Evolutionary conservation across 2,888 invertebrate species (phyloP), one percentile per base, ranked within the genome.

Genomic region (Cistogaster globosa): DNA sequence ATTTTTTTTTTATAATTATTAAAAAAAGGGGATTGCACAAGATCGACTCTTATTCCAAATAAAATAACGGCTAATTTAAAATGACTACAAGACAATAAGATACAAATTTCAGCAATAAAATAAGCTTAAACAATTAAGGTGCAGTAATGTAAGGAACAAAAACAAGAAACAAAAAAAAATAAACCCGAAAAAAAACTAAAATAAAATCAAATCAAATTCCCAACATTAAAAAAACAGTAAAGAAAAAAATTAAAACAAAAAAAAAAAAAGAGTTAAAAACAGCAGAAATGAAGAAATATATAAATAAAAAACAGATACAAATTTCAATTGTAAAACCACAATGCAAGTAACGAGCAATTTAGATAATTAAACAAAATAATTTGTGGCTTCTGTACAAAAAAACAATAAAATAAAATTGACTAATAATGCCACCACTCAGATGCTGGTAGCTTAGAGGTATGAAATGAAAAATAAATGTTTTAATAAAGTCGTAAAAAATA

Each of bases 281-380:
- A 51, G 42, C 18, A 14, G 48, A 58, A 74, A 67, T 58, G 60
- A 32, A 72, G 55, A 67, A 67, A 60, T 18, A 67, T 51, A 55
- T 67, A 85, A 74, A 55, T 14, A 81, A 78, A 68, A 82, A 82
- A 82, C 85, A 82, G 69, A 69, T 71, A 85, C 85, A 85, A 85
- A 85, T 85, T 85, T 78, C 82, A 82, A 85, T 82, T 85, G 85
- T 85, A 85, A 85, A 82, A 78, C 85, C 85, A 74, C 81, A 71
- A 79, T 62, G 48, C 72, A 74, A 72, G 74, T 71, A 74, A 78
- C 69, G 74, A 78, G 68, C 65, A 82, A 74, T 82, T 78, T 78
- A 78, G 85, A 75, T 85, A 85, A 85, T 85, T 85, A 82, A 85
- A 85, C 74, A 82, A 78, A 82, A 85, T 78, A 82, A 85, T 82